A percentile compares a stretch with the other conserved stretches of the same genome.
These are phyloP conservation scores for Lycopodina hypogea DNA, from an alignment of 37 sponge, comb jelly and placozoan species.

Conservation along the genomic window DNA sequence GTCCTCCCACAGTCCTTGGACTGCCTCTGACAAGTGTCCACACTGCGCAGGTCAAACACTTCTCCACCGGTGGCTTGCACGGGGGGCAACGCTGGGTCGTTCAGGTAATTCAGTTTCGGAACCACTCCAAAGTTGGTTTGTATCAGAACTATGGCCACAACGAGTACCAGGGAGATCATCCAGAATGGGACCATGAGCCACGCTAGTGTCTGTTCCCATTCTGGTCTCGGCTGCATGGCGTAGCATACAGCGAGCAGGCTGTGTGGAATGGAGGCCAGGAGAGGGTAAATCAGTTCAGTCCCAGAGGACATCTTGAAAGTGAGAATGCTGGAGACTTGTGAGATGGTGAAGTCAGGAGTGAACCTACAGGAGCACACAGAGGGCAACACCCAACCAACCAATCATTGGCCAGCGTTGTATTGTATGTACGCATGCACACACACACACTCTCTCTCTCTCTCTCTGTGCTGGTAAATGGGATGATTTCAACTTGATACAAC, in stretches of 20 bases:
- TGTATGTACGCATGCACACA: too few relatives aligned
- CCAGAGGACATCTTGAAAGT: conserved; percentile 46
- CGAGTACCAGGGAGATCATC: conserved; percentile 20
- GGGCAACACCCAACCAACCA: too few relatives aligned
- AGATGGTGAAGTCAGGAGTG: conserved; percentile 75
- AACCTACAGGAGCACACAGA: conserved; percentile 26
- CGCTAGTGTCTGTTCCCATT: conserved; percentile 49
- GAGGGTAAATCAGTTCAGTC: conserved; percentile 41
- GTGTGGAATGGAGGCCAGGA: conserved; percentile 76
- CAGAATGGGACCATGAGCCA: conserved; percentile 39
- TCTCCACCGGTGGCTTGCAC: conserved; percentile 51
- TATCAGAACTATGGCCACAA: conserved; percentile 30
- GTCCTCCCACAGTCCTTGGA: neutral
- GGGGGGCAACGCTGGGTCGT: neutral
- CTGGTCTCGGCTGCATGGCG: conserved; percentile 54
- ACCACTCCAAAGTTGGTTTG: conserved; percentile 31
- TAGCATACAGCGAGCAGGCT: conserved; percentile 60
- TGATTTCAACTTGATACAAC: too few relatives aligned
- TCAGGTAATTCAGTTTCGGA: neutral
- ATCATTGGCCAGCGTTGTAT: too few relatives aligned
- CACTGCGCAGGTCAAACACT: conserved; percentile 31
- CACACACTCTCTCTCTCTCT: too few relatives aligned
- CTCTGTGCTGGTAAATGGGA: too few relatives aligned
- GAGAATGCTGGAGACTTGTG: conserved; percentile 56
- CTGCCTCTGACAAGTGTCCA: neutral